These are phyloP conservation scores for Pseudachorutes palmiensis DNA, from an alignment of 1,140 invertebrate species.

Conservation along the genomic window DNA sequence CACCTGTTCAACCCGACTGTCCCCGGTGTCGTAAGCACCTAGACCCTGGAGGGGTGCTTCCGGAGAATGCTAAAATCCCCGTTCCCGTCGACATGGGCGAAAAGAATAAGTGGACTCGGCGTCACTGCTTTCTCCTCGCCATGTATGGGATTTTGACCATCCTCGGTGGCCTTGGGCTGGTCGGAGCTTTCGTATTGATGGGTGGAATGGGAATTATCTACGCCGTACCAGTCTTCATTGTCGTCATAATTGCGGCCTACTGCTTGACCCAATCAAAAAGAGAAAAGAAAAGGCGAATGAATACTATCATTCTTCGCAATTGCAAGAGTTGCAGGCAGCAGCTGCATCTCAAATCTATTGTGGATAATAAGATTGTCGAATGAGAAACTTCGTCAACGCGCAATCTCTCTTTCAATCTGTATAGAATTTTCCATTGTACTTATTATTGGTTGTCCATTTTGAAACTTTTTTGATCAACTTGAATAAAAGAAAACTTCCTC, in stretches of 20 bases:
- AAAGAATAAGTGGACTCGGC: background rate
- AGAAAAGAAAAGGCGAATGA: background rate
- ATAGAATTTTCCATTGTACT: too few species aligned
- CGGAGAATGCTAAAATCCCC: background rate
- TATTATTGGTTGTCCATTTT: background rate
- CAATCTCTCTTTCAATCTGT: too few species aligned
- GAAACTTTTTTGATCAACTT: too few species aligned
- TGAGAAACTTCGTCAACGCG: background rate
- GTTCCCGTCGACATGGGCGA: background rate
- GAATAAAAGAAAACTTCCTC: too few species aligned
- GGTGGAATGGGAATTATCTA: constrained; percentile 1
- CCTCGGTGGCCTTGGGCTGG: background rate
- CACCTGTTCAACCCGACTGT: background rate
- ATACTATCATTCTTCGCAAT: background rate
- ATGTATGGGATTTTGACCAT: background rate
- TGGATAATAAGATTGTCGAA: background rate
- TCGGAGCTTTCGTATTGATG: background rate
- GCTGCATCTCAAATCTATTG: background rate
- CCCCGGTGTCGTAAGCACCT: background rate
- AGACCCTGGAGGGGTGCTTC: background rate
- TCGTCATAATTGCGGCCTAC: constrained; percentile 3
- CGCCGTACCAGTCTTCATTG: constrained; percentile 1
- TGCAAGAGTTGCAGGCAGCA: constrained; percentile 1
- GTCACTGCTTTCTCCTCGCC: background rate
- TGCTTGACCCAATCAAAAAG: background rate